Conservation (phyloP, 2,888 invertebrate species). For the Drosophila siamana region DNA sequence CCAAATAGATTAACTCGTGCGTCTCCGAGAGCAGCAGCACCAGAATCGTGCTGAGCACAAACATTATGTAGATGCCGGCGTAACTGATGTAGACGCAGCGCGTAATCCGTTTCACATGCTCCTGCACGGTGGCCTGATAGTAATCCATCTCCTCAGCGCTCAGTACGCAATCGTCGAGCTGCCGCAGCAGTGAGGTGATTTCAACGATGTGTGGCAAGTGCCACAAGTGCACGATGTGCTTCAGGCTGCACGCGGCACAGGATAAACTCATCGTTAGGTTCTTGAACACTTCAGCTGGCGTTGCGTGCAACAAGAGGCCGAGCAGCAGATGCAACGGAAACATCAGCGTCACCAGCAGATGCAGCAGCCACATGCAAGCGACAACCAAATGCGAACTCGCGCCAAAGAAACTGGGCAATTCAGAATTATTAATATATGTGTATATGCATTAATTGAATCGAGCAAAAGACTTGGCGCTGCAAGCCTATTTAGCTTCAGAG, state of each 20-base stretch:
- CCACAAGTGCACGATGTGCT: slow-evolving; percentile 42
- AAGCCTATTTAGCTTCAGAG: no score
- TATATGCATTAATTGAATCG: background rate
- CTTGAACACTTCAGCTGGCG: slow-evolving; percentile 46
- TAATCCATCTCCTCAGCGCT: slow-evolving; percentile 42
- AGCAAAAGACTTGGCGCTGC: no score
- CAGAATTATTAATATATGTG: background rate
- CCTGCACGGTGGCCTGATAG: slow-evolving; percentile 38
- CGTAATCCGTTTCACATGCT: slow-evolving; percentile 28
- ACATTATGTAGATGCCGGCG: slow-evolving; percentile 32
- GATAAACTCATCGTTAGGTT: slow-evolving; percentile 52
- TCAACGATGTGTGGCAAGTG: slow-evolving; percentile 45
- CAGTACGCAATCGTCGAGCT: slow-evolving; percentile 47
- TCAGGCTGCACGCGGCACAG: slow-evolving; percentile 57
- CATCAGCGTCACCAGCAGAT: slow-evolving; percentile 53
- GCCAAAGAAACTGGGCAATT: slow-evolving; percentile 48
- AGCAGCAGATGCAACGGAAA: slow-evolving; percentile 66
- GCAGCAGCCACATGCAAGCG: slow-evolving; percentile 32
- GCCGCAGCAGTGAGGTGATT: slow-evolving; percentile 39
- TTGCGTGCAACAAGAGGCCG: slow-evolving; percentile 39
- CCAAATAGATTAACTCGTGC: slow-evolving; percentile 48
- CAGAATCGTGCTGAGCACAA: slow-evolving; percentile 9
- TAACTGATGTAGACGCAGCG: slow-evolving; percentile 50
- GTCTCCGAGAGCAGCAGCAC: slow-evolving; percentile 26
- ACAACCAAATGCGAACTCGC: slow-evolving; percentile 13